Percentiles rank a stretch among this genome's conserved stretches.
These are phyloP conservation scores for Diaprepes abbreviatus DNA, from an alignment of 2,888 invertebrate species.

Conservation along the genomic window DNA sequence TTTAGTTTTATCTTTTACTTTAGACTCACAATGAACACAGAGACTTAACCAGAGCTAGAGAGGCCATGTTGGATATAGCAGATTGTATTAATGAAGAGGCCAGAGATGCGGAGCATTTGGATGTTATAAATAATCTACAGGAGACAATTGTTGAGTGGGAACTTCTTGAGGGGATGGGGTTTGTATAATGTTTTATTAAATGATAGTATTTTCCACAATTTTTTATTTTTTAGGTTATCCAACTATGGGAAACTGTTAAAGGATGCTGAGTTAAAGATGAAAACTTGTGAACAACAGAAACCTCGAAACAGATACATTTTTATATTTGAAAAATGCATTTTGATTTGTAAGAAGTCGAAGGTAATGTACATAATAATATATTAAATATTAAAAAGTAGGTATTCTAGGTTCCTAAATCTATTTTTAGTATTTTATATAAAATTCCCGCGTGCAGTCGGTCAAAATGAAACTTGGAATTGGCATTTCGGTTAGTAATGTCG, in stretches of 20 bases:
- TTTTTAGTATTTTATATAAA: no score
- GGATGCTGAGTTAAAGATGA: slow-evolving; percentile 95
- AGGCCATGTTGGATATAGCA: slow-evolving; percentile 96
- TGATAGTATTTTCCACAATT: no score
- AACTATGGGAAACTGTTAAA: slow-evolving; percentile 93
- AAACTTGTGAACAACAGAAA: slow-evolving; percentile 86
- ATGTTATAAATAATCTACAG: slow-evolving; percentile 91
- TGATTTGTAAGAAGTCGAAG: slow-evolving; percentile 81
- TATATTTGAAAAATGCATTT: slow-evolving; percentile 96
- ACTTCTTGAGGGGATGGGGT: slow-evolving; percentile 64
- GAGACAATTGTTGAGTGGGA: slow-evolving; percentile 85
- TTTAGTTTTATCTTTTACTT: no score
- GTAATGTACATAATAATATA: no score
- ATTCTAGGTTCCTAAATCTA: no score
- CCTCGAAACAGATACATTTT: slow-evolving; percentile 91
- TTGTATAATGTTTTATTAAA: no score
- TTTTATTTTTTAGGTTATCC: slow-evolving; percentile 72
- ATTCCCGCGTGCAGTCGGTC: no score
- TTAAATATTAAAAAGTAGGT: no score
- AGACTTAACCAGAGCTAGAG: slow-evolving; percentile 88
- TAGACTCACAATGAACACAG: slow-evolving; percentile 73
- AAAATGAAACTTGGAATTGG: no score
- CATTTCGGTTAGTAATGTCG: no score
- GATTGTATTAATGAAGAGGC: slow-evolving; percentile 98
- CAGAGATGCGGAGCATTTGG: slow-evolving; percentile 79